phyloP scores from a whole-genome alignment of 2,797 vertebrate species.

The Sebastes jordani region DNA sequence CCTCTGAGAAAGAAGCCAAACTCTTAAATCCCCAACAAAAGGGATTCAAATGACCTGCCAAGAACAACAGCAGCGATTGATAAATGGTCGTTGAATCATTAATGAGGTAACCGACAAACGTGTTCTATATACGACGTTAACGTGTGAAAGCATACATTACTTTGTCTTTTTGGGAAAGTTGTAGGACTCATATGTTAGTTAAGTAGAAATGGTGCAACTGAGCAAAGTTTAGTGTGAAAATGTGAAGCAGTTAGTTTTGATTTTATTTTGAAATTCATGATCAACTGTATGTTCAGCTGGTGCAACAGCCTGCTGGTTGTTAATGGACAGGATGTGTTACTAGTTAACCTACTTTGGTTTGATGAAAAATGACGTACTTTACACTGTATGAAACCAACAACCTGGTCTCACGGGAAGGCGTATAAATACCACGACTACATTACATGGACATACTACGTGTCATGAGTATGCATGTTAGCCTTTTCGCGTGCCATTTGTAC shows the following conservation, averaged over 20 bases:
- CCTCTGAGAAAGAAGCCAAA: constrained; percentile 18
- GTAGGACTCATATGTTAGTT: neutral
- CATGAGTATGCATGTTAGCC: no score
- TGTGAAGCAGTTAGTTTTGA: neutral
- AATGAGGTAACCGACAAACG: neutral
- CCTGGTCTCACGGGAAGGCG: no score
- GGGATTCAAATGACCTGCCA: neutral
- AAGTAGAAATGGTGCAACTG: neutral
- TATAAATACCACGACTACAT: no score
- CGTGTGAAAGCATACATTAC: neutral
- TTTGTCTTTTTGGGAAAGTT: neutral
- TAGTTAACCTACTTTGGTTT: neutral
- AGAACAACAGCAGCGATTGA: neutral
- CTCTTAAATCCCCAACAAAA: neutral
- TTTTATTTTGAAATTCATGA: neutral
- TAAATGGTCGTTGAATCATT: neutral
- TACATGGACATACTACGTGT: no score
- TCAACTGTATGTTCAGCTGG: neutral
- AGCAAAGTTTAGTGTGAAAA: no score
- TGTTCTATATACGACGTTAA: neutral
- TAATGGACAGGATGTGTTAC: neutral
- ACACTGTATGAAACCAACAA: neutral
- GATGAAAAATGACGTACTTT: neutral
- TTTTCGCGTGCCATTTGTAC: no score
- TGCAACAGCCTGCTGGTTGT: neutral